Evolutionary conservation across 35 echinoderm and acorn worm genomes (phyloP), one percentile per base, ranked within the genome.

Genomic region (Anneissia japonica): DNA sequence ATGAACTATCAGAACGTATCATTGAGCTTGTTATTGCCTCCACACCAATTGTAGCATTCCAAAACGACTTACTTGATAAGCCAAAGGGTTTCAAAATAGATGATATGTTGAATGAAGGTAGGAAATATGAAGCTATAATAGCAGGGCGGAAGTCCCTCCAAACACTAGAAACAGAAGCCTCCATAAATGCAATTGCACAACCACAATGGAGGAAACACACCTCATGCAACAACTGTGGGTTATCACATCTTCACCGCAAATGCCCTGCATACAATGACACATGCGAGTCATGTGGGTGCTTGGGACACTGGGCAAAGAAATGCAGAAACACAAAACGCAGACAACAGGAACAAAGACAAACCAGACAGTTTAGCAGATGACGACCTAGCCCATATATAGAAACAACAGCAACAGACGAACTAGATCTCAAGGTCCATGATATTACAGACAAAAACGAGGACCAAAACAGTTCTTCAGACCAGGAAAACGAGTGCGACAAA

Each of bases 211-310:
- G 34, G 77, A 79, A 28, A 64, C 51, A 28, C 12, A 28, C 19
- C 40, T 32, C 72, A 81, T 90, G 87, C 81, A 56, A 36, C 30
- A 89, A 90, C 33, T 90, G 87, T 76, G 88, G 55, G 11, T 84
- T 90, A 11, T 39, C 74, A 34, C 92, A 90, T 51, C 83, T 77
- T 55, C 87, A 82, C 30, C 36, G 92, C 3, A 51, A 90, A 87
- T 93, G 92, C 77, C 92, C 92, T n/a, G 87, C 87, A 17, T 93
- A 88, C 81, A 31, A 86, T 46, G 89, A 91, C 74, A 86, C 72
- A 14, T 91, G 88, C 46, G 86, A 74, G 36, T 33, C 75, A 30
- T 91, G 89, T 80, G 84, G 89, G 32, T 23, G 75, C 11, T 85
- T 80, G 29, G 89, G 89, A 31, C 72, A 77, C 75, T 90, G 88